Conservation (phyloP, 2,113 vertebrate genomes). For the Atrichornis clamosus region DNA sequence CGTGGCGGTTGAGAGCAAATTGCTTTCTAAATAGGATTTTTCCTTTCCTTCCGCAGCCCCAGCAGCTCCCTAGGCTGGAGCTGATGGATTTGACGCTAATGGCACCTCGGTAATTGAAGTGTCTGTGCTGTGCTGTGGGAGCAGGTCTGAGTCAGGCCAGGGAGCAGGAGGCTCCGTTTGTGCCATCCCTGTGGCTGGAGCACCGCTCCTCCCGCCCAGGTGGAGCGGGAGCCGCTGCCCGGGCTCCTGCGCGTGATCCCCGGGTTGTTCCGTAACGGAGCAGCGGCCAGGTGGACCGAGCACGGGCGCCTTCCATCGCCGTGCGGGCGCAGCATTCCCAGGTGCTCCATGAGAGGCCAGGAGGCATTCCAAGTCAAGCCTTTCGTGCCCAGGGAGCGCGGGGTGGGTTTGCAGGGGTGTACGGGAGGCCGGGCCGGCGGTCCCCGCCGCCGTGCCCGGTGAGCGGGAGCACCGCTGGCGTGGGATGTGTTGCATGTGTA, state of each 20-base stretch:
- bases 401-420: background rate
- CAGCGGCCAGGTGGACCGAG: background rate
- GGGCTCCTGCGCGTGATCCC: background rate
- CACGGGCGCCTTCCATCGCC: accelerated
- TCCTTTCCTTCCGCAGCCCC: background rate
- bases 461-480: background rate
- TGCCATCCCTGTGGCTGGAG: background rate
- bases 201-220: background rate
- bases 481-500: background rate
- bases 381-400: background rate
- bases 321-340: background rate
- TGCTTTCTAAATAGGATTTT: background rate
- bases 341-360: accelerated
- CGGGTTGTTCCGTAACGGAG: accelerated
- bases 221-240: background rate
- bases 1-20: background rate
- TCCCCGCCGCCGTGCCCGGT: background rate
- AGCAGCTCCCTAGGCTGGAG: background rate
- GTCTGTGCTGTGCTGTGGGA: background rate
- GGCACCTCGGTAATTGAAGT: background rate
- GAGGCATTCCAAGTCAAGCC: background rate
- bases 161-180: background rate
- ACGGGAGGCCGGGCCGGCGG: no score
- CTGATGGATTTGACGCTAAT: conserved; percentile 1
- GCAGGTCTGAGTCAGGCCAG: background rate